Evolutionary conservation across 2,797 vertebrate genomes (phyloP).

Genomic region (Orientallactaga sibirica): DNA sequence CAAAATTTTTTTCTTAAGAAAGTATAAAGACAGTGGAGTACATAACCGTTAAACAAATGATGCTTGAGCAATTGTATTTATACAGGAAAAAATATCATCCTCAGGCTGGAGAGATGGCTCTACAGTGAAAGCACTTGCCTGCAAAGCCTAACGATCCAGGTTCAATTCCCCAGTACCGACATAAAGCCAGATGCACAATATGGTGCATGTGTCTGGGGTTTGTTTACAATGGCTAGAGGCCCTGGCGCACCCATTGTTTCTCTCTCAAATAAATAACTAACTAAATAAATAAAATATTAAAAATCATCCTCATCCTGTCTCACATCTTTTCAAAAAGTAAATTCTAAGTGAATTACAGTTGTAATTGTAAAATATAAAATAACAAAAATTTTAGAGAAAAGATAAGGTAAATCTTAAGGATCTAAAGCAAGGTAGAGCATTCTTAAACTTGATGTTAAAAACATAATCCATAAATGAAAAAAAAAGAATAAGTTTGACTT

Average conservation of each 20-base stretch:
- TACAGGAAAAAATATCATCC: not conserved
- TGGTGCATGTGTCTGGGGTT: too few species aligned
- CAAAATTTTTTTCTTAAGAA: not conserved
- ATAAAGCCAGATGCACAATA: too few species aligned
- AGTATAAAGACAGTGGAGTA: not conserved
- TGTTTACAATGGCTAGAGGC: too few species aligned
- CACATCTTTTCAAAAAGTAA: not conserved
- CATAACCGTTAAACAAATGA: not conserved
- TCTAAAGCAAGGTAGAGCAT: not conserved
- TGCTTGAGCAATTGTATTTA: not conserved
- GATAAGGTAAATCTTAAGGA: not conserved
- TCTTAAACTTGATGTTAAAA: not conserved
- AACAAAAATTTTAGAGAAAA: not conserved
- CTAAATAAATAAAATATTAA: not conserved
- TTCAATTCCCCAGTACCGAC: too few species aligned
- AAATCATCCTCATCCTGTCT: not conserved
- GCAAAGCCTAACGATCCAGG: too few species aligned
- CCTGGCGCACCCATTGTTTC: too few species aligned
- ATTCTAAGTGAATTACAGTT: not conserved
- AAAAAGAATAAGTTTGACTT: too few species aligned
- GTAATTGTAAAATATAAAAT: slow-evolving; percentile 7
- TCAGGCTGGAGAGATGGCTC: too few species aligned
- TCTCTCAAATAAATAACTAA: not conserved
- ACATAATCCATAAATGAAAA: too few species aligned
- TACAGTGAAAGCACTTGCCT: too few species aligned